Conservation (phyloP, 2,888 invertebrate species). For the Stenchaetothrips biformis region DNA sequence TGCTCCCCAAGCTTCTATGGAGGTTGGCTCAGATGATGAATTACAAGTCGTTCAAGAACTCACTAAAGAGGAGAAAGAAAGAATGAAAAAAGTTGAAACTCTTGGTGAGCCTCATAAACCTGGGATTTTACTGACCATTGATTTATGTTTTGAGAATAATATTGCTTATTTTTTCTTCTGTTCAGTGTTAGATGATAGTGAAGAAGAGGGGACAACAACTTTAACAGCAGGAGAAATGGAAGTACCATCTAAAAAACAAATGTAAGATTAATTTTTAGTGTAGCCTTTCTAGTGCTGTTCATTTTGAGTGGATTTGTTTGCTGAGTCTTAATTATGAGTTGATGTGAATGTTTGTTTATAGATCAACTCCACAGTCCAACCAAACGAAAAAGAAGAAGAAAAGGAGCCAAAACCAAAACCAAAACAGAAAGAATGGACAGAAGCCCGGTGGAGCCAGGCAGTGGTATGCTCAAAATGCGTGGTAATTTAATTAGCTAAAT, state of each 20-base stretch:
- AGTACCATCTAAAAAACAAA: not conserved
- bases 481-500: slow-evolving; percentile 26
- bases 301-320: not conserved
- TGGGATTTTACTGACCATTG: no score
- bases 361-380: not conserved
- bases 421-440: not conserved
- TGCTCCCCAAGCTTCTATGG: no score
- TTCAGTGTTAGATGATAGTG: slow-evolving; percentile 3
- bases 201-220: not conserved
- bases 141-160: slow-evolving; percentile 35
- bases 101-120: slow-evolving; percentile 41
- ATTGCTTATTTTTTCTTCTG: not conserved
- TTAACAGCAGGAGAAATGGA: not conserved
- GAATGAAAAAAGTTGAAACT: slow-evolving; percentile 45
- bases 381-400: not conserved
- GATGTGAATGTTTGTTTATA: not conserved
- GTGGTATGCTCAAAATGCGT: not conserved
- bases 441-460: not conserved
- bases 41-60: slow-evolving; percentile 43
- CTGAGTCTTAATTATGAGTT: not conserved
- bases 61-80: slow-evolving; percentile 40
- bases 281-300: not conserved
- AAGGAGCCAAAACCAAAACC: not conserved
- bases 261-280: not conserved
- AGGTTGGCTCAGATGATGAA: slow-evolving; percentile 39